Evolutionary conservation across 92 coral and sea anemone genomes (phyloP), one percentile per base, ranked within the genome.

Genomic region (Scolanthus callimorphus): DNA sequence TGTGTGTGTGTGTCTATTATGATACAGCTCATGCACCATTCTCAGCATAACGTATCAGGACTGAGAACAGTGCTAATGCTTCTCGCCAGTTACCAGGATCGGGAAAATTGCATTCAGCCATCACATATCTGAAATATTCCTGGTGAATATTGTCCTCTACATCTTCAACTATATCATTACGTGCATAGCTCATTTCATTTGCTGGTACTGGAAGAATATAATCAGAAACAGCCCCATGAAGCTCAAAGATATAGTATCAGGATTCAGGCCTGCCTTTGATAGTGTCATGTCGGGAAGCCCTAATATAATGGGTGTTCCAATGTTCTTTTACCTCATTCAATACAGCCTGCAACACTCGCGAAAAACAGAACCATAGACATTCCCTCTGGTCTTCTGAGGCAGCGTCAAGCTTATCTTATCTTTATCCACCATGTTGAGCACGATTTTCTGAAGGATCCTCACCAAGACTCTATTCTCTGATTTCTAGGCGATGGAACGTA

Each of bases 231-330:
- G 54, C 80, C 55, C 73, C 74, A 63, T 75, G 64, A 56, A 20
- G 57, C 73, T 78, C 85, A 4, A 73, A 70, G 60, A 83, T 70
- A 60, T 65, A 83, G 67, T 62, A 84, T 70, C 77, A 50, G n/a
- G n/a, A n/a, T n/a, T n/a, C n/a, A n/a, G n/a, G n/a, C n/a, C n/a
- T 37, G 37, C 90, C 82, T 49, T 49, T 76, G 28, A 83, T 26
- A 21, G 86, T 80, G 59, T 80, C 86, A 66, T 67, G 72, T 29
- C 78, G 55, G 26, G 81, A 80, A 41, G 60, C 62, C 27, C 75
- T 65, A 20, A 74, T 74, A 25, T 82, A 82, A 69, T 74, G 82
- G 29, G 83, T 76, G 57, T 82, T 82, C 89, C 89, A 82, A 50
- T 82, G 83, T 39, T 68, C 70, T 62, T 81, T 81, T 11, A 76